Percentiles rank a stretch among this genome's conserved stretches.
These are phyloP conservation scores for Pseudois nayaur DNA, from an alignment of 2,113 vertebrate genomes.

Conservation along the genomic window DNA sequence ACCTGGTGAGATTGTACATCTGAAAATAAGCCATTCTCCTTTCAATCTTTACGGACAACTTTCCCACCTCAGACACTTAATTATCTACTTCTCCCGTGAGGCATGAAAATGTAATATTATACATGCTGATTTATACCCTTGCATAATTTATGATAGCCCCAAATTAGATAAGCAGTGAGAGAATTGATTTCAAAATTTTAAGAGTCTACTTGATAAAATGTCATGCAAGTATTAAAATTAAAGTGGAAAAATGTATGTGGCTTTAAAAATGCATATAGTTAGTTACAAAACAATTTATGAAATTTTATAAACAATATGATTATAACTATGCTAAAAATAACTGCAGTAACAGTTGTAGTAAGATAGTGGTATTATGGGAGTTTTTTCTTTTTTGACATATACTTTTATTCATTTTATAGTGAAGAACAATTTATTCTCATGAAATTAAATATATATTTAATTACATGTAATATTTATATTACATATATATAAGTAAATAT, in stretches of 20 bases:
- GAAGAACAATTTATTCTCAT: neutral
- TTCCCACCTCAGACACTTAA: neutral
- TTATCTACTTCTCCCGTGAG: neutral
- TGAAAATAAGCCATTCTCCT: conserved; percentile 19
- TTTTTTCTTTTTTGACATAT: conserved; percentile 5
- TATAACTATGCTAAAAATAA: conserved; percentile 1
- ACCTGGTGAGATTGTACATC: conserved; percentile 5
- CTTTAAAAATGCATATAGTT: neutral
- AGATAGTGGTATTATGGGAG: neutral
- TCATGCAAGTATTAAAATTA: neutral
- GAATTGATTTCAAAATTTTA: conserved; percentile 19
- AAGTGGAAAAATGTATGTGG: neutral
- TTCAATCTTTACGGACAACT: neutral
- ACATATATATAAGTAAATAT: neutral
- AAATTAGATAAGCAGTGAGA: neutral
- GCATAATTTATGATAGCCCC: neutral
- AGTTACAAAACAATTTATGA: conserved; percentile 20
- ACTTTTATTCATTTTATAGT: neutral
- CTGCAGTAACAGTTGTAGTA: neutral
- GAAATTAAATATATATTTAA: neutral
- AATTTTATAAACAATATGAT: neutral
- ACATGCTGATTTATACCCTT: neutral
- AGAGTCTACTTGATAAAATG: conserved; percentile 31
- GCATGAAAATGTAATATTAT: neutral
- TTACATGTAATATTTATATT: no score